Evolutionary conservation across 2,888 invertebrate species (phyloP).

Genomic region (Cerastis rubricosa): DNA sequence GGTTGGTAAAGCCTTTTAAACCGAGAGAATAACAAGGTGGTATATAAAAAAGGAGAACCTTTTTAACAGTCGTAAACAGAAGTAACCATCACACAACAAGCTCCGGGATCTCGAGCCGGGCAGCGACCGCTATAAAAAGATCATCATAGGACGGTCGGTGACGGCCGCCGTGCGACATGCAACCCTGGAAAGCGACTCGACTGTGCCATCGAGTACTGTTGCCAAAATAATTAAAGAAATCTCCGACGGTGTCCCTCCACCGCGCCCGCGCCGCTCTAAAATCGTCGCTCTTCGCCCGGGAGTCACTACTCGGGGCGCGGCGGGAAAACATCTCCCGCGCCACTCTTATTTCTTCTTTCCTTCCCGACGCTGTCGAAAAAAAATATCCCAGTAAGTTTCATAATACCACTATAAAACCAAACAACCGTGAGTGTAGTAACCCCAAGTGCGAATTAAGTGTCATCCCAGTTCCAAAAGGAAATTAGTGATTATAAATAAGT

Average conservation of each 20-base stretch:
- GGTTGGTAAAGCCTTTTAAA: constrained; percentile 30
- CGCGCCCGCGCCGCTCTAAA: constrained; percentile 92
- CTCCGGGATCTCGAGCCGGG: constrained; percentile 87
- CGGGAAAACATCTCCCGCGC: constrained; percentile 91
- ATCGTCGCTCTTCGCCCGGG: constrained; percentile 91
- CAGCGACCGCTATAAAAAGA: constrained; percentile 90
- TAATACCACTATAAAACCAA: constrained; percentile 78
- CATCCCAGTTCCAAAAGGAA: constrained; percentile 74
- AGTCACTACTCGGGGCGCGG: constrained; percentile 91
- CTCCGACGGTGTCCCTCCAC: constrained; percentile 92
- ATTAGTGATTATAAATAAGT: constrained; percentile 82
- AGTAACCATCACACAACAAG: constrained; percentile 76
- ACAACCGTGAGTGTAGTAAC: constrained; percentile 81
- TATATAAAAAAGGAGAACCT: constrained; percentile 67
- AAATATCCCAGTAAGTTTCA: constrained; percentile 88
- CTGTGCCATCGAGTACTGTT: constrained; percentile 91
- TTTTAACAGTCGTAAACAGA: constrained; percentile 78
- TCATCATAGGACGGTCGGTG: constrained; percentile 87
- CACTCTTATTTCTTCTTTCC: constrained; percentile 91
- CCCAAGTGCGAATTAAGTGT: constrained; percentile 83
- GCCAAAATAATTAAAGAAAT: constrained; percentile 95
- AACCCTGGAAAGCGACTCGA: constrained; percentile 91
- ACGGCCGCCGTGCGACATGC: constrained; percentile 88
- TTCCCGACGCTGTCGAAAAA: constrained; percentile 90
- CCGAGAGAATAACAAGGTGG: constrained; percentile 44